Conservation (phyloP, 1,140 invertebrate species). For the Apis cerana region DNA sequence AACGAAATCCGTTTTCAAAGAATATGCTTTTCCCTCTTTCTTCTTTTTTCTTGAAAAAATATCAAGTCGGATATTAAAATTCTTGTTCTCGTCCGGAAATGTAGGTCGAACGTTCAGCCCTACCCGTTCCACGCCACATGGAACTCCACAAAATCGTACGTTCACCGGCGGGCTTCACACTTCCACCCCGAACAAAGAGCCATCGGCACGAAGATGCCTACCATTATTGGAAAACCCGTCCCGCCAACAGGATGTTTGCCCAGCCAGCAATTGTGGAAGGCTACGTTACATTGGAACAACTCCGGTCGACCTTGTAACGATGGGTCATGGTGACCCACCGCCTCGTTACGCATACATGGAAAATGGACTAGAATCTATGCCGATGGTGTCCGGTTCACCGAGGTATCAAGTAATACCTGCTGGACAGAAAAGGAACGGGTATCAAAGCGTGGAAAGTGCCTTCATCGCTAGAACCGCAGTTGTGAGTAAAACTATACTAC, state of each 20-base stretch:
- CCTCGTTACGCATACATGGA: slow-evolving; percentile 72
- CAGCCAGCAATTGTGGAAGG: slow-evolving; percentile 72
- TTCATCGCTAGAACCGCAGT: slow-evolving; percentile 80
- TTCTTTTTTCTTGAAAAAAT: background rate
- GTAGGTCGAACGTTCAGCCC: slow-evolving; percentile 65
- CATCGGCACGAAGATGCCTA: slow-evolving; percentile 77
- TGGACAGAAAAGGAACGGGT: slow-evolving; percentile 67
- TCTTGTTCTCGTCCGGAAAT: background rate
- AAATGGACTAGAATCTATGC: slow-evolving; percentile 70
- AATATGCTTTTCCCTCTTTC: too few species aligned
- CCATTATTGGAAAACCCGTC: slow-evolving; percentile 72
- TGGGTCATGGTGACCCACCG: slow-evolving; percentile 62
- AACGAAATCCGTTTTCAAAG: background rate
- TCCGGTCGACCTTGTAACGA: slow-evolving; percentile 62
- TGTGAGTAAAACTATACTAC: slow-evolving; percentile 65
- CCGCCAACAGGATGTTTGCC: slow-evolving; percentile 67
- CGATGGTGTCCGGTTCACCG: slow-evolving; percentile 73
- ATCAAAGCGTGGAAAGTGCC: slow-evolving; percentile 76
- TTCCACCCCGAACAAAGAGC: slow-evolving; percentile 79
- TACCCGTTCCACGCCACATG: slow-evolving; percentile 61
- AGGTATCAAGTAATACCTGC: slow-evolving; percentile 72
- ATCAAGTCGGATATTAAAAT: background rate
- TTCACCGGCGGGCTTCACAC: slow-evolving; percentile 71
- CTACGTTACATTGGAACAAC: slow-evolving; percentile 70
- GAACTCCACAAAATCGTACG: slow-evolving; percentile 69